phyloP scores from a whole-genome alignment of 2,113 vertebrate genomes.

The Bubo scandiacus region DNA sequence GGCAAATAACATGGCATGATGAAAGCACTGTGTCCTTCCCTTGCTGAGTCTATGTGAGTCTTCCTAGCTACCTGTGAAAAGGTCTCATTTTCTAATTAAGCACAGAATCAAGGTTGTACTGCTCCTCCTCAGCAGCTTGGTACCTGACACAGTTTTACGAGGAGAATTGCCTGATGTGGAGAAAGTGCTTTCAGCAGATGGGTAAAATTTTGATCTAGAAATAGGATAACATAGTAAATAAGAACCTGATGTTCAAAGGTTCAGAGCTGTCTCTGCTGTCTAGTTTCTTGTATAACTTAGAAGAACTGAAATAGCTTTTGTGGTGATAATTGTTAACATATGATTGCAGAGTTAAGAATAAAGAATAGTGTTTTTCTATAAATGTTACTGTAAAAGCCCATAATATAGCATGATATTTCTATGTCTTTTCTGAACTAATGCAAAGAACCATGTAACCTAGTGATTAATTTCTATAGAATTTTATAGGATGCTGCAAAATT shows the following conservation, averaged over 20 bases:
- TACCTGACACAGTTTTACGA: background rate
- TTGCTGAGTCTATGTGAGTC: background rate
- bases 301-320: conserved; percentile 20
- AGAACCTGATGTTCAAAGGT: background rate
- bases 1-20: background rate
- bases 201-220: conserved; percentile 7
- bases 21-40: background rate
- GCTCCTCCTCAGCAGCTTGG: background rate
- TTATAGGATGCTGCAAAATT: background rate
- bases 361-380: background rate
- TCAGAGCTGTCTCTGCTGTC: conserved; percentile 29
- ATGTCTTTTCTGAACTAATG: background rate
- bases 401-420: background rate
- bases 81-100: background rate
- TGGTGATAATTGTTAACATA: conserved; percentile 24
- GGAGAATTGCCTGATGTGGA: background rate
- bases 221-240: conserved; percentile 6
- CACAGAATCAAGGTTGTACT: background rate
- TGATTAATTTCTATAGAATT: background rate
- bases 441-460: background rate
- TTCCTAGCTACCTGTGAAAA: background rate
- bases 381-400: background rate
- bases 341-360: background rate
- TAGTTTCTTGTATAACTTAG: conserved; percentile 16
- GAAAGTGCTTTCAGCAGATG: background rate